These are phyloP conservation scores for Haliclona indistincta DNA, from an alignment of 37 sponge, comb jelly and placozoan genomes.

Conservation along the genomic window DNA sequence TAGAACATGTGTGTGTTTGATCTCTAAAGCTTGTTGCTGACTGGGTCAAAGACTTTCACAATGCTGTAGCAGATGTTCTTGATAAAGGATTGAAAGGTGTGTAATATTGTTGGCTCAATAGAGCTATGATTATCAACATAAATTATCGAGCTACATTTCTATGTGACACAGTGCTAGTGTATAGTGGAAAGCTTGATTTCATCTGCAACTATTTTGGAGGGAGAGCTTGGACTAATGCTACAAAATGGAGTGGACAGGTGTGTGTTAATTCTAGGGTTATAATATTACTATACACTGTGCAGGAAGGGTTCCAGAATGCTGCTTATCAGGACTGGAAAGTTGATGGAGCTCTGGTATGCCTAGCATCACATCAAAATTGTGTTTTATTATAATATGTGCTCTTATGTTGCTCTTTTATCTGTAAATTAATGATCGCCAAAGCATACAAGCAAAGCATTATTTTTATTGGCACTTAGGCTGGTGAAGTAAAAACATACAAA, in stretches of 20 bases:
- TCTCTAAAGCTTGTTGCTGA: conserved; percentile 61
- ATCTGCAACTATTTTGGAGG: conserved; percentile 83
- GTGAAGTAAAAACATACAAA: conserved; percentile 36
- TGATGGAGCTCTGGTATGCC: conserved; percentile 1
- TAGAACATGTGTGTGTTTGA: too few relatives aligned
- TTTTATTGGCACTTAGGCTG: conserved; percentile 19
- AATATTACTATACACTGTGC: neutral
- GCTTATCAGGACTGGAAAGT: conserved; percentile 29
- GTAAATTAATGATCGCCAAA: neutral
- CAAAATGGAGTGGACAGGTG: conserved; percentile 67
- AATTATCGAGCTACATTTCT: too few relatives aligned
- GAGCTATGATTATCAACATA: too few relatives aligned
- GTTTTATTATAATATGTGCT: too few relatives aligned
- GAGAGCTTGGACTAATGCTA: conserved; percentile 56
- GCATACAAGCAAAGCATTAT: too few relatives aligned
- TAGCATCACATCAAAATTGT: too few relatives aligned
- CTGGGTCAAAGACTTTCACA: conserved; percentile 58
- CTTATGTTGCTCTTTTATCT: neutral
- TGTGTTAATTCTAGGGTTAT: too few relatives aligned
- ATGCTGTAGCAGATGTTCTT: conserved; percentile 47
- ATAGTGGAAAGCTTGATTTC: conserved; percentile 79
- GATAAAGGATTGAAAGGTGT: conserved; percentile 29
- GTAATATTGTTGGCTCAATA: too few relatives aligned
- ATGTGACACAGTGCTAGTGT: conserved; percentile 50
- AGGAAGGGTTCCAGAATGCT: conserved; percentile 28